phyloP scores from a whole-genome alignment of 2,888 invertebrate species.

The Anagyrus pseudococci region DNA sequence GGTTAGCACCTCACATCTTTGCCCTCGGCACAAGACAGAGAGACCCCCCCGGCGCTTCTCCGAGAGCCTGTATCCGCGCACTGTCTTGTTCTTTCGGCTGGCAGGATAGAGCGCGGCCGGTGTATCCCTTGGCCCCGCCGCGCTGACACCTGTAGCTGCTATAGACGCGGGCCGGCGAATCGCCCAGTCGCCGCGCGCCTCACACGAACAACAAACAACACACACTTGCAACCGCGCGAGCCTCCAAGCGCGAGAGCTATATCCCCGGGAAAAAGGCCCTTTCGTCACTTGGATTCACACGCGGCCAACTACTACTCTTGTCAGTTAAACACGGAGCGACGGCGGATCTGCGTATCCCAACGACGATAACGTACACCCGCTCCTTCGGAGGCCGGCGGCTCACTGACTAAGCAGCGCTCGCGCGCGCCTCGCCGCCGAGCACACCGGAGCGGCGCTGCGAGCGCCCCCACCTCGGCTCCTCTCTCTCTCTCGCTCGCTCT shows the following conservation, averaged over 20 bases:
- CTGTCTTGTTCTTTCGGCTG: neutral
- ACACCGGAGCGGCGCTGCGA: conserved; percentile 39
- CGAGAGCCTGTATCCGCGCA: neutral
- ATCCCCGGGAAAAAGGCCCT: neutral
- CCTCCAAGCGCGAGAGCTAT: neutral
- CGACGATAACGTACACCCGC: neutral
- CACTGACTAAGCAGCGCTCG: conserved; percentile 43
- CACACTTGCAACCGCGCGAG: neutral
- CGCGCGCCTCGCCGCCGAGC: conserved; percentile 18
- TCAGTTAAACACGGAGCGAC: neutral
- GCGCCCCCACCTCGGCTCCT: conserved; percentile 51
- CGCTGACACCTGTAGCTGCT: neutral
- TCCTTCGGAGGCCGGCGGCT: conserved; percentile 46
- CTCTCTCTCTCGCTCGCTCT: no score
- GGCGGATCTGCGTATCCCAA: neutral
- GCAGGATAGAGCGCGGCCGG: no score
- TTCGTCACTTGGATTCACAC: neutral
- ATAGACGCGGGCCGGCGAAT: neutral
- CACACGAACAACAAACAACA: neutral
- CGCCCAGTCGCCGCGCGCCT: neutral
- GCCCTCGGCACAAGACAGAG: neutral
- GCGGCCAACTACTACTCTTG: neutral
- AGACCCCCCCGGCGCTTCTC: neutral
- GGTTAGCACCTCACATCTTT: no score
- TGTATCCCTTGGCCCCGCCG: neutral